These are phyloP conservation scores for Cryptosula pallasiana DNA, from an alignment of 2,888 invertebrate species.

Conservation along the genomic window DNA sequence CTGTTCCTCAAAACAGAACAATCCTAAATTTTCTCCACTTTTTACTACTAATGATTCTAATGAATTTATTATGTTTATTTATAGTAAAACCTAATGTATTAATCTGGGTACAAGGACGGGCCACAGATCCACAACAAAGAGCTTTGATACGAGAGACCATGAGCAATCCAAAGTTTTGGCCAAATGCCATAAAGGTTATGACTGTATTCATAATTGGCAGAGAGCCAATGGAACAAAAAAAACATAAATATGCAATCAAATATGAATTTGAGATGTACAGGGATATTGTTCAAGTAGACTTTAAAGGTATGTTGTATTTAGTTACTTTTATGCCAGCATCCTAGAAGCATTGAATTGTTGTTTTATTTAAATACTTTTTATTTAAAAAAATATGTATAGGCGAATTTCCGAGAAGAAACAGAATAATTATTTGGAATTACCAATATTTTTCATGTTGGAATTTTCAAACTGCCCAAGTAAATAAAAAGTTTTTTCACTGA, in stretches of 20 bases:
- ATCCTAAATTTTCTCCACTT: too few species aligned
- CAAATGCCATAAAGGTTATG: neutral
- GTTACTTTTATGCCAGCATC: too few species aligned
- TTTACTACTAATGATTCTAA: too few species aligned
- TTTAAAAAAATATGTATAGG: too few species aligned
- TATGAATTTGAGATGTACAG: neutral
- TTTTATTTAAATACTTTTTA: too few species aligned
- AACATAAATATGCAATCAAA: neutral
- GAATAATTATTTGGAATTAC: neutral
- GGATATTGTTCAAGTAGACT: neutral
- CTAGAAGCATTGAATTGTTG: too few species aligned
- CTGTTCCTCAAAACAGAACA: too few species aligned
- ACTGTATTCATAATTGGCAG: neutral
- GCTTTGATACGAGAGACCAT: conserved; percentile 6
- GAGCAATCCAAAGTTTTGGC: neutral
- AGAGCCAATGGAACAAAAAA: neutral
- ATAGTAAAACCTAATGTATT: neutral
- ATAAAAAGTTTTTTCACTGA: too few species aligned
- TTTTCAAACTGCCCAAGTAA: neutral
- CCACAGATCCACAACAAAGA: neutral
- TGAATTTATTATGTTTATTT: too few species aligned
- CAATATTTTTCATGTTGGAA: neutral
- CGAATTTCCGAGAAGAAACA: neutral
- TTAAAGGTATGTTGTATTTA: neutral
- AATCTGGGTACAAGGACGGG: conserved; percentile 20